phyloP scores from a whole-genome alignment of 2,113 vertebrate species.

The Laticauda colubrina region DNA sequence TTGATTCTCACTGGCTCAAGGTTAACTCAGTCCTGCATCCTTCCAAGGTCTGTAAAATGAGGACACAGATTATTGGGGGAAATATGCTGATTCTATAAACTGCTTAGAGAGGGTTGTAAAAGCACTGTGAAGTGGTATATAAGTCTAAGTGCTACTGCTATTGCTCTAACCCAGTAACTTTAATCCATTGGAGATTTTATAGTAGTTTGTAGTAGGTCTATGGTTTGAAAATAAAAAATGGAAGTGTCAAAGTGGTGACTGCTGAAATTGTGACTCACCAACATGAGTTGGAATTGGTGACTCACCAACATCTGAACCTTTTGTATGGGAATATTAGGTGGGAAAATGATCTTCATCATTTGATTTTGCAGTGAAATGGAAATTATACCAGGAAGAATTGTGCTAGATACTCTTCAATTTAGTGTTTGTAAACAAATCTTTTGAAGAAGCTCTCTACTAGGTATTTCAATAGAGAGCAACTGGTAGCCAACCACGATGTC shows the following conservation, averaged over 20 bases:
- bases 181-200: background rate
- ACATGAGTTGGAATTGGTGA: background rate
- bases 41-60: background rate
- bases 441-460: background rate
- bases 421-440: background rate
- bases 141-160: background rate
- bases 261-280: background rate
- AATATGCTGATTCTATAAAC: background rate
- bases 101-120: background rate
- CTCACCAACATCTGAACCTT: background rate
- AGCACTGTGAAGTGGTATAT: background rate
- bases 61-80: background rate
- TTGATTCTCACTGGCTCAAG: background rate
- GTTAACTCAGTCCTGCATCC: background rate
- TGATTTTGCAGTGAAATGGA: background rate
- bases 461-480: background rate
- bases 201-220: background rate
- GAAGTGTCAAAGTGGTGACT: background rate
- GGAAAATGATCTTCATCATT: background rate
- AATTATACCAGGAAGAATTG: background rate
- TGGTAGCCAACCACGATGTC: background rate
- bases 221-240: background rate
- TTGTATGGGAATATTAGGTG: background rate
- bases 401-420: background rate
- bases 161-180: background rate